Evolutionary conservation across 2,888 invertebrate genomes (phyloP).

Genomic region (Thymelicus lineola): DNA sequence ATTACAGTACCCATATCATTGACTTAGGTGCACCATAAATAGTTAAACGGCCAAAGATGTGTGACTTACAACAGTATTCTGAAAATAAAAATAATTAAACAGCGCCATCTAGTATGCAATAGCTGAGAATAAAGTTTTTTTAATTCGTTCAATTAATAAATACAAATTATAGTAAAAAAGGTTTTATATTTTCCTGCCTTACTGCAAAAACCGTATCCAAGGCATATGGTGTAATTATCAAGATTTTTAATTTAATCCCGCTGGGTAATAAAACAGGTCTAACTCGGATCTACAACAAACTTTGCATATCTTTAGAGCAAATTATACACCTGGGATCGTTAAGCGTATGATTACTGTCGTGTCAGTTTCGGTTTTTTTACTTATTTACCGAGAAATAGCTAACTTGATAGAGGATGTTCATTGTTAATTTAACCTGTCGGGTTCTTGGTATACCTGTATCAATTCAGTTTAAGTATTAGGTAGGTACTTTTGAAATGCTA

Average conservation of each 20-base stretch:
- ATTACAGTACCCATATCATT: no score
- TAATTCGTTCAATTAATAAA: no score
- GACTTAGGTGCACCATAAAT: no score
- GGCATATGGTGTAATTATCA: background rate
- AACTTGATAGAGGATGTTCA: slow-evolving; percentile 9
- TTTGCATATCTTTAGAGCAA: slow-evolving; percentile 10
- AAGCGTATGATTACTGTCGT: slow-evolving; percentile 8
- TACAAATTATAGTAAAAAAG: background rate
- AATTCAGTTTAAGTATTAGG: background rate
- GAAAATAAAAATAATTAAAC: background rate
- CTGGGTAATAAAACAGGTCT: background rate
- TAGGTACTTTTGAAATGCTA: background rate
- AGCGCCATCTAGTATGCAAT: slow-evolving; percentile 12
- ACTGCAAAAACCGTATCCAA: slow-evolving; percentile 39
- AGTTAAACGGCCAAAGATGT: no score
- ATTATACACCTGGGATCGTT: background rate
- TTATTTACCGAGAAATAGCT: slow-evolving; percentile 1
- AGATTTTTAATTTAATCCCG: slow-evolving; percentile 5
- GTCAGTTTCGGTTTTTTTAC: background rate
- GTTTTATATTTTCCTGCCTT: background rate
- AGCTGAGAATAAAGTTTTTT: slow-evolving; percentile 12
- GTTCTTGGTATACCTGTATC: background rate
- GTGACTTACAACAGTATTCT: no score
- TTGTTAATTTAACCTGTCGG: background rate
- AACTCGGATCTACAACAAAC: slow-evolving; percentile 6